phyloP scores from a whole-genome alignment of 2,888 invertebrate genomes.

The Thelaira solivaga region DNA sequence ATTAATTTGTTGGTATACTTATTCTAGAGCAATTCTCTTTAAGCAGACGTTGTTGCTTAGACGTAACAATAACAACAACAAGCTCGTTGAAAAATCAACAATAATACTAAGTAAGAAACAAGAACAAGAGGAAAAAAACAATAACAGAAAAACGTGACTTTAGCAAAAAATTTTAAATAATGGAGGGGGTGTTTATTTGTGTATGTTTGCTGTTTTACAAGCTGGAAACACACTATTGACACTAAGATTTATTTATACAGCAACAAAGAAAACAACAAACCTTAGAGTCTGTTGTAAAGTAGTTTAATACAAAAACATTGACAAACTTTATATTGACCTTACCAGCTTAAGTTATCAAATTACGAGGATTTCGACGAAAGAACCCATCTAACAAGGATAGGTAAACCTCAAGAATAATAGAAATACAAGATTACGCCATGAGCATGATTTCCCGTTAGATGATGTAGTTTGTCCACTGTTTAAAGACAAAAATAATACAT shows the following conservation, averaged over 20 bases:
- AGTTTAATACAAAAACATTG: conserved; percentile 19
- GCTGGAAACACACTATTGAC: conserved; percentile 2
- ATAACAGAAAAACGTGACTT: conserved; percentile 59
- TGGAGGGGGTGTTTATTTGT: not conserved
- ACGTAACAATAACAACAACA: conserved; percentile 7
- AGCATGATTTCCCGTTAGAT: no score
- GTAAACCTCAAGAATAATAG: no score
- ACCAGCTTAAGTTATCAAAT: conserved; percentile 25
- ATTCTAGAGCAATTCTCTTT: no score
- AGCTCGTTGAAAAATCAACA: not conserved
- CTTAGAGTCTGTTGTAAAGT: conserved; percentile 27
- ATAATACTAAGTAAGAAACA: not conserved
- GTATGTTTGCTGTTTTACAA: not conserved
- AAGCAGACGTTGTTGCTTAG: not conserved
- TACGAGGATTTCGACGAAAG: no score
- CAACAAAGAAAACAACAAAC: conserved; percentile 12
- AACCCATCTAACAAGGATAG: no score
- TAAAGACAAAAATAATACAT: no score
- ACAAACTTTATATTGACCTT: conserved; percentile 52
- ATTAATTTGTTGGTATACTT: no score
- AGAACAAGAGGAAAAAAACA: conserved; percentile 19
- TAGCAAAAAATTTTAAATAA: conserved; percentile 46
- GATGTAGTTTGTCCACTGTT: no score
- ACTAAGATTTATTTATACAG: not conserved
- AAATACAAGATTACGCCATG: no score